These are phyloP conservation scores for Anodontia alba DNA, from an alignment of 2,888 invertebrate species.

Conservation along the genomic window DNA sequence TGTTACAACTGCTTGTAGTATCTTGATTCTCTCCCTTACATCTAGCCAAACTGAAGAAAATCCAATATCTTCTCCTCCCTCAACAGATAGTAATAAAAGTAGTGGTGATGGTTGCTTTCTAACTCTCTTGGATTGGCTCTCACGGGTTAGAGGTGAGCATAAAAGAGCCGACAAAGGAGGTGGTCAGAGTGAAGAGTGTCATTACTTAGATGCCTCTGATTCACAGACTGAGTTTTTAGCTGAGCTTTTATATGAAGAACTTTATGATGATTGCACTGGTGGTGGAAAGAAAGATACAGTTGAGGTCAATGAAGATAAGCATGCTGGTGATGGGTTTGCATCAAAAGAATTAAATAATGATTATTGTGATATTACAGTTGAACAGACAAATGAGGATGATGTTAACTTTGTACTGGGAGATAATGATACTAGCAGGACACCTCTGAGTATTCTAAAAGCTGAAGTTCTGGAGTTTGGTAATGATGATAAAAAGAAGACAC, in stretches of 20 bases:
- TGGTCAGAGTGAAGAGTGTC: background rate
- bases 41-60: background rate
- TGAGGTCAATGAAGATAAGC: background rate
- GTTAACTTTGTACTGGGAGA: background rate
- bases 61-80: background rate
- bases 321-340: background rate
- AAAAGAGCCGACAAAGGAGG: background rate
- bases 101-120: slow-evolving; percentile 53
- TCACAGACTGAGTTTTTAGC: slow-evolving; percentile 4
- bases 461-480: slow-evolving; percentile 11
- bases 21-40: slow-evolving; percentile 1
- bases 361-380: slow-evolving; percentile 12
- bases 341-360: background rate
- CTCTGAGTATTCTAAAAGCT: slow-evolving; percentile 13
- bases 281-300: background rate
- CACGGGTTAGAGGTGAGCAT: slow-evolving; percentile 8
- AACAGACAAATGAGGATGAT: background rate
- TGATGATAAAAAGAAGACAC: background rate
- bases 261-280: background rate
- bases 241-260: slow-evolving; percentile 8
- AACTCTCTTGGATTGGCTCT: slow-evolving; percentile 48
- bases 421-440: background rate
- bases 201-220: background rate
- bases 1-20: background rate
- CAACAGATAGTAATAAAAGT: slow-evolving; percentile 36